Evolutionary conservation across 2,888 invertebrate species (phyloP), one percentile per base, ranked within the genome.

Genomic region (Protodeltote pygarga): DNA sequence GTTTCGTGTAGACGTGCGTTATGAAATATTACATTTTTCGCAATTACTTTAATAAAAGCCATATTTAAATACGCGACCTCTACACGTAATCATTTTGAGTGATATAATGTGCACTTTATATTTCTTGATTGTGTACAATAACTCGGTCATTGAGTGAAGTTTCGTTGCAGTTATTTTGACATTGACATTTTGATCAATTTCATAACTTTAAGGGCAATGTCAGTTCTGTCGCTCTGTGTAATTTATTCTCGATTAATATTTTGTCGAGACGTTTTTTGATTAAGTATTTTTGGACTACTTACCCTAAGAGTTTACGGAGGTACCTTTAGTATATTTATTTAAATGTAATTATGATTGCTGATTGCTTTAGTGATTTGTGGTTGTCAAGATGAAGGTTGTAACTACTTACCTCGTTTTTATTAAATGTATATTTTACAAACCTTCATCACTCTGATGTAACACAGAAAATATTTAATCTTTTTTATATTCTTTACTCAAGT

Each of bases 211-310:
- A 67, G 64, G 68, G 42, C 59, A 48, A 24, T 48, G 63, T 15
- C 58, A 47, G 39, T 16, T 31, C 31, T 13, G 11, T 46, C 41
- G 39, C 14, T 31, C 31, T 13, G 11, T 46, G 28, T 33, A 58
- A 65, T 65, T 64, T 68, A 64, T 42, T 44, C 32, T 50, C 41
- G 34, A 64, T 58, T 64, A 68, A 47, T 67, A 33, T 45, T 52
- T 45, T 33, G 19, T 21, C 8, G 10, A 5, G 5, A 19, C 41
- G 13, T 32, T 65, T 53, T 54, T 37, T 11, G n/a, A 34, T 46
- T 19, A 13, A 44, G 4, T 1, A 8, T 28, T 37, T 44, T 42
- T 40, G 39, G 6, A 25, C 41, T 31, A 47, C 25, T 51, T 51
- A 15, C 3, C n/a, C 4, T 10, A 3, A 1, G 0, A 52, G 5